These are phyloP conservation scores for Zaprionus lineosus DNA, from an alignment of 2,888 invertebrate species.

Conservation along the genomic window DNA sequence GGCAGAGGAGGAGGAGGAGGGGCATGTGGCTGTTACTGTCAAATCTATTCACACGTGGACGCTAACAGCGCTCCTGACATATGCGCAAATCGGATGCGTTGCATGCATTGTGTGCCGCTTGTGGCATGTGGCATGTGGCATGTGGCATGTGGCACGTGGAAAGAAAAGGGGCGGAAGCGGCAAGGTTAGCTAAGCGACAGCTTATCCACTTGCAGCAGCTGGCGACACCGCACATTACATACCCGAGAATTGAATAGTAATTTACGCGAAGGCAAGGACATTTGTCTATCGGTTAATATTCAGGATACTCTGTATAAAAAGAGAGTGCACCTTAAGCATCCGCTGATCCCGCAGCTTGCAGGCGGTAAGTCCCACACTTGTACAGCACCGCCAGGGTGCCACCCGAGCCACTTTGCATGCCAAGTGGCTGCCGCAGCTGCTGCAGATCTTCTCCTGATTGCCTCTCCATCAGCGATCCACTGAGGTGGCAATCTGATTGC, in stretches of 20 bases:
- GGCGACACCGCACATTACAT: conserved; percentile 26
- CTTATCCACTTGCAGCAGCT: conserved; percentile 59
- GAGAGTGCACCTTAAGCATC: conserved; percentile 57
- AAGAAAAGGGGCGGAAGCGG: too few species aligned
- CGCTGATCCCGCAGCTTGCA: conserved; percentile 13
- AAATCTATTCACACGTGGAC: conserved; percentile 52
- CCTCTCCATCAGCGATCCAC: conserved; percentile 49
- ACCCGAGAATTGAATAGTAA: too few species aligned
- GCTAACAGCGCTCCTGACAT: conserved; percentile 40
- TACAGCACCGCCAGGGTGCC: too few species aligned
- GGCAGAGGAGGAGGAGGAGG: conserved; percentile 1
- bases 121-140: conserved; percentile 31
- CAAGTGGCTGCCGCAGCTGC: conserved; percentile 13
- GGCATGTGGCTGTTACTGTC: too few species aligned
- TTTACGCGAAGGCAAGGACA: neutral
- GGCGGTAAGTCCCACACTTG: too few species aligned
- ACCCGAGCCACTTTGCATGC: conserved; percentile 19
- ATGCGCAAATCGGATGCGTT: conserved; percentile 36
- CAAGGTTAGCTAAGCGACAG: conserved; percentile 64
- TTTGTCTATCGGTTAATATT: conserved; percentile 51
- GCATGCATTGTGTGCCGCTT: conserved; percentile 2
- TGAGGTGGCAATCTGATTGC: conserved; percentile 9
- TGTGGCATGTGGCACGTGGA: conserved; percentile 46
- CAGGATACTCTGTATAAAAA: too few species aligned
- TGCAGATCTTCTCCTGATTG: conserved; percentile 57